Percentiles rank a stretch among this genome's conserved stretches.
These are phyloP conservation scores for Lordiphosa fenestrarum DNA, from an alignment of 2,888 invertebrate species.

Conservation along the genomic window DNA sequence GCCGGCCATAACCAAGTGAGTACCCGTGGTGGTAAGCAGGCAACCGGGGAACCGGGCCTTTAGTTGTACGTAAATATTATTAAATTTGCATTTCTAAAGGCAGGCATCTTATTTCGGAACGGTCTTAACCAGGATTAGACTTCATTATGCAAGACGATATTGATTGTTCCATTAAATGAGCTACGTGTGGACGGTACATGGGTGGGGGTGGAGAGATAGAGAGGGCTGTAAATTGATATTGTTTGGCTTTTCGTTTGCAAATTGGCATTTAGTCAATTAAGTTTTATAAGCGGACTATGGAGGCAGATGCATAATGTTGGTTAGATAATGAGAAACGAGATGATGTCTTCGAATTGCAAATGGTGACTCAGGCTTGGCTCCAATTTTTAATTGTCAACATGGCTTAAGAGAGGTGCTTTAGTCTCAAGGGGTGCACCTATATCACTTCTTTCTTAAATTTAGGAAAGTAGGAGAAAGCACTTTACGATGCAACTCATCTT, in stretches of 20 bases:
- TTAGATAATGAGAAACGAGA: slow-evolving; percentile 27
- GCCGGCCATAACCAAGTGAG: slow-evolving; percentile 79
- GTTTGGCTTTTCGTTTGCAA: slow-evolving; percentile 49
- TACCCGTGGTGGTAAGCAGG: slow-evolving; percentile 15
- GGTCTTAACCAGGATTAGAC: slow-evolving; percentile 68
- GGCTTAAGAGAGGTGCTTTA: no score
- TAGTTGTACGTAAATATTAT: slow-evolving; percentile 72
- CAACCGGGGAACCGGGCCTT: slow-evolving; percentile 35
- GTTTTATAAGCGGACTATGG: slow-evolving; percentile 47
- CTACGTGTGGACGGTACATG: slow-evolving; percentile 31
- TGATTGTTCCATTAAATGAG: slow-evolving; percentile 67
- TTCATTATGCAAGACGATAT: slow-evolving; percentile 65
- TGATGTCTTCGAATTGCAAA: no score
- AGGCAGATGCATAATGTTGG: slow-evolving; percentile 30
- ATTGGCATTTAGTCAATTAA: slow-evolving; percentile 63
- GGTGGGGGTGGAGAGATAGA: neutral
- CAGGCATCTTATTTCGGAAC: slow-evolving; percentile 36
- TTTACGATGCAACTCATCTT: no score
- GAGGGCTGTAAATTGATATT: slow-evolving; percentile 61
- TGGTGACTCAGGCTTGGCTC: no score
- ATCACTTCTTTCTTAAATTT: no score
- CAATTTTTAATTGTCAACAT: no score
- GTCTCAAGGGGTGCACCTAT: no score
- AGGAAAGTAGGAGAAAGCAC: no score
- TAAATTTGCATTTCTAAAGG: slow-evolving; percentile 60